A percentile compares a stretch with the other conserved stretches of the same genome.
phyloP scores from a whole-genome alignment of 2,797 vertebrate species.

The Simalia tracyae region DNA sequence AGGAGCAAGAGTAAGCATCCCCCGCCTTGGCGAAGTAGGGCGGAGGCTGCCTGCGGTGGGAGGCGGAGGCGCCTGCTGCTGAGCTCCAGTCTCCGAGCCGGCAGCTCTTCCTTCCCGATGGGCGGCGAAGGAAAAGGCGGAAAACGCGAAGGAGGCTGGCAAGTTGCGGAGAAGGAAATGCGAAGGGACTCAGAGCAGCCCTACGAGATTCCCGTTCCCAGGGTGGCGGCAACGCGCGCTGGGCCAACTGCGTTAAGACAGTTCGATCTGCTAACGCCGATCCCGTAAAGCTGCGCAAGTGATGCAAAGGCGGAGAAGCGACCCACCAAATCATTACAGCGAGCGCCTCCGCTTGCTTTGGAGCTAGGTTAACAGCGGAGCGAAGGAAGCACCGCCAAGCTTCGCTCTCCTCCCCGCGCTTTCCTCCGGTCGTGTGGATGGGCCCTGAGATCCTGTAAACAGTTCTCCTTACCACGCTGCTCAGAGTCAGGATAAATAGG shows the following conservation, averaged over 20 bases:
- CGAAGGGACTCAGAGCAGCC: not conserved
- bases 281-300: not conserved
- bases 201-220: not conserved
- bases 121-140: not conserved
- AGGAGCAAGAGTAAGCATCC: not conserved
- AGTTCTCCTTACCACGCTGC: not conserved
- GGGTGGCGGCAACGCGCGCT: not conserved
- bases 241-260: not conserved
- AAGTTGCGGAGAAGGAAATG: not conserved
- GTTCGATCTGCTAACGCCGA: not conserved
- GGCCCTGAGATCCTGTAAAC: not conserved
- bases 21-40: not conserved
- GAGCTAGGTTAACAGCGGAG: not conserved
- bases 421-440: too few species aligned
- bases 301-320: not conserved
- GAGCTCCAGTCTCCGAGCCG: not conserved
- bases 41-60: not conserved
- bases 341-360: not conserved
- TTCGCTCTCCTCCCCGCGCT: not conserved
- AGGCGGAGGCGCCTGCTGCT: constrained; percentile 3
- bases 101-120: not conserved
- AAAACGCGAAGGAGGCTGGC: not conserved
- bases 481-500: not conserved
- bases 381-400: too few species aligned
- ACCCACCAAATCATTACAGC: not conserved